phyloP scores from a whole-genome alignment of 2,113 vertebrate genomes.

The Dolichotis patagonum region DNA sequence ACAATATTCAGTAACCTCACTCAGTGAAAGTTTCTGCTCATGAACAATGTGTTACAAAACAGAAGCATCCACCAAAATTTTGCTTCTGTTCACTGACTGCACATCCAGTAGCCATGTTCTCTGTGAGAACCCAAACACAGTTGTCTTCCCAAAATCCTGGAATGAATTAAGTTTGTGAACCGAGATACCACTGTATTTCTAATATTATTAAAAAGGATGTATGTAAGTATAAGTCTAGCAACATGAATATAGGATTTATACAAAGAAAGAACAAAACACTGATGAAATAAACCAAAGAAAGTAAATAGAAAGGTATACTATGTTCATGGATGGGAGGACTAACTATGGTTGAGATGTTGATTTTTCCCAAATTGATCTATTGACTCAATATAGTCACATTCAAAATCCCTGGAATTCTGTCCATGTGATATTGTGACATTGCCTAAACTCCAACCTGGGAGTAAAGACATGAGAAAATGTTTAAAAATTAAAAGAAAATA shows the following conservation, averaged over 20 bases:
- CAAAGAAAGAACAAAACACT: constrained; percentile 9
- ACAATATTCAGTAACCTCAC: not conserved
- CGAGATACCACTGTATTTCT: not conserved
- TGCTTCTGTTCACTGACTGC: too few relatives aligned
- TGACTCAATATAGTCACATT: not conserved
- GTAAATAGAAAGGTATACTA: not conserved
- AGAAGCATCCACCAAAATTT: too few relatives aligned
- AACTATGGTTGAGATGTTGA: not conserved
- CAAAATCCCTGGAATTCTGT: not conserved
- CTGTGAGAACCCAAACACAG: not conserved
- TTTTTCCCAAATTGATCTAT: not conserved
- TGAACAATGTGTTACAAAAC: too few relatives aligned
- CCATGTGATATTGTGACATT: not conserved
- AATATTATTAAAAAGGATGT: not conserved
- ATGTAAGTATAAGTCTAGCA: not conserved
- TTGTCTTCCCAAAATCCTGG: not conserved
- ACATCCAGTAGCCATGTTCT: not conserved
- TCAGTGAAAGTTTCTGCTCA: not conserved
- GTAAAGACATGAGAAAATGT: not conserved
- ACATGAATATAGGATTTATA: not conserved
- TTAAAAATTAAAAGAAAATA: not conserved
- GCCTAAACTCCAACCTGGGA: not conserved
- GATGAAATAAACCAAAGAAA: not conserved
- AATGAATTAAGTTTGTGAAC: not conserved
- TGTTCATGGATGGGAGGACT: not conserved